A percentile compares a stretch with the other conserved stretches of the same genome.
phyloP scores from a whole-genome alignment of 2,888 invertebrate species.

The Euproctis similis region DNA sequence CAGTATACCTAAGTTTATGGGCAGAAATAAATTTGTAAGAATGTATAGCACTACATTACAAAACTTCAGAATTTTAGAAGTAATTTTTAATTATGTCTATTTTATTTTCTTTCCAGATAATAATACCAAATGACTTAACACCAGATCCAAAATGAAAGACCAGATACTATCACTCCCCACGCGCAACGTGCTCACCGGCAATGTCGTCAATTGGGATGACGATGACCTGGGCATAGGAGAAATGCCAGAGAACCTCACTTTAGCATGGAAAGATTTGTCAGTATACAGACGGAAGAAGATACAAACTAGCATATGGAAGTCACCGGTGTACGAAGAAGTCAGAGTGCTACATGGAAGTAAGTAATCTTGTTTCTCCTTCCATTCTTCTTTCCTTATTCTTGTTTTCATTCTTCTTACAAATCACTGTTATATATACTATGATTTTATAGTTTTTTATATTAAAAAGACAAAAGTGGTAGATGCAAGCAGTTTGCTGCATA shows the following conservation, averaged over 20 bases:
- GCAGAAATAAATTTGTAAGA: no score
- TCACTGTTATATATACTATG: no score
- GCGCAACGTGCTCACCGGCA: constrained; percentile 61
- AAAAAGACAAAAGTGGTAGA: no score
- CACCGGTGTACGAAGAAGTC: constrained; percentile 64
- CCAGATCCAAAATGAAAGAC: constrained; percentile 45
- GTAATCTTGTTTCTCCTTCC: constrained; percentile 4
- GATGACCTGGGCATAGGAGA: constrained; percentile 53
- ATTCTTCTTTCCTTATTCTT: no score
- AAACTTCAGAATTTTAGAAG: no score
- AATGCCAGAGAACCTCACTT: constrained; percentile 54
- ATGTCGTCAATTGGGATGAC: constrained; percentile 64
- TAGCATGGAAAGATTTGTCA: constrained; percentile 72
- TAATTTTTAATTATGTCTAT: no score
- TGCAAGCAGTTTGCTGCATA: no score
- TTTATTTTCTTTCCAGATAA: constrained; percentile 24
- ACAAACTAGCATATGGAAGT: constrained; percentile 67
- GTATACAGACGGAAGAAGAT: constrained; percentile 67
- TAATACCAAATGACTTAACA: constrained; percentile 48
- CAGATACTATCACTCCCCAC: constrained; percentile 48
- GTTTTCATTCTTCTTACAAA: no score
- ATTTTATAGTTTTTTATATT: no score
- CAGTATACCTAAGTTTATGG: no score
- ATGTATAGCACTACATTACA: no score
- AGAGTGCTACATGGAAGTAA: constrained; percentile 75